A percentile compares a stretch with the other conserved stretches of the same genome.
phyloP scores from a whole-genome alignment of 2,888 invertebrate genomes.

The Drosophila dives region DNA sequence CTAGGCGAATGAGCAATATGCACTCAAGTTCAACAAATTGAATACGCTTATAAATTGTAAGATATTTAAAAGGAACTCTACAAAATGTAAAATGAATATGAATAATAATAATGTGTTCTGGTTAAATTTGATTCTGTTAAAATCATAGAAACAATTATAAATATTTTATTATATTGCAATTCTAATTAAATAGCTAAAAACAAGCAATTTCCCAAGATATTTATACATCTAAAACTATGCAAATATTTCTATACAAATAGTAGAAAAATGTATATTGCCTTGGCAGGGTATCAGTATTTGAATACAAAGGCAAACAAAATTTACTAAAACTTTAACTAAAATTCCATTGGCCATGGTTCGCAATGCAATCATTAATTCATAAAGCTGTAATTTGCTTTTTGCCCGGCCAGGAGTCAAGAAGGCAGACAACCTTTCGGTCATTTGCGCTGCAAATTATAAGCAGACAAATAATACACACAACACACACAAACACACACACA shows the following conservation, averaged over 20 bases:
- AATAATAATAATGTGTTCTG: not conserved
- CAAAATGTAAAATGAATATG: not conserved
- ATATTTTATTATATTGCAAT: too few relatives aligned
- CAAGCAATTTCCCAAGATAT: too few relatives aligned
- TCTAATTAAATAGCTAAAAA: too few relatives aligned
- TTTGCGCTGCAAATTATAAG: slow-evolving; percentile 62
- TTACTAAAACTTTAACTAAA: slow-evolving; percentile 40
- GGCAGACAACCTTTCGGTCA: slow-evolving; percentile 62
- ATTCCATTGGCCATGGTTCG: slow-evolving; percentile 30
- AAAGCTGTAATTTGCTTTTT: slow-evolving; percentile 68
- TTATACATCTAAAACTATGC: not conserved
- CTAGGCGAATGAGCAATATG: slow-evolving; percentile 46
- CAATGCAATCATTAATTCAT: slow-evolving; percentile 72
- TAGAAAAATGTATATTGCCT: not conserved
- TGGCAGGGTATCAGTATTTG: slow-evolving; percentile 3
- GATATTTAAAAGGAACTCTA: not conserved
- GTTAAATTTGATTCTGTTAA: too few relatives aligned
- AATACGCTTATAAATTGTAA: not conserved
- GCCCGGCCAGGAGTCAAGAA: slow-evolving; percentile 30
- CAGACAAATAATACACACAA: slow-evolving; percentile 60
- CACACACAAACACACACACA: too few relatives aligned
- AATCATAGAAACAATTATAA: too few relatives aligned
- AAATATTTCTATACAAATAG: not conserved
- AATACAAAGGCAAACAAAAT: slow-evolving; percentile 29
- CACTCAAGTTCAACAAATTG: slow-evolving; percentile 13